Evolutionary conservation across 2,113 vertebrate genomes (phyloP), one percentile per base, ranked within the genome.

Genomic region (Ochotona curzoniae): DNA sequence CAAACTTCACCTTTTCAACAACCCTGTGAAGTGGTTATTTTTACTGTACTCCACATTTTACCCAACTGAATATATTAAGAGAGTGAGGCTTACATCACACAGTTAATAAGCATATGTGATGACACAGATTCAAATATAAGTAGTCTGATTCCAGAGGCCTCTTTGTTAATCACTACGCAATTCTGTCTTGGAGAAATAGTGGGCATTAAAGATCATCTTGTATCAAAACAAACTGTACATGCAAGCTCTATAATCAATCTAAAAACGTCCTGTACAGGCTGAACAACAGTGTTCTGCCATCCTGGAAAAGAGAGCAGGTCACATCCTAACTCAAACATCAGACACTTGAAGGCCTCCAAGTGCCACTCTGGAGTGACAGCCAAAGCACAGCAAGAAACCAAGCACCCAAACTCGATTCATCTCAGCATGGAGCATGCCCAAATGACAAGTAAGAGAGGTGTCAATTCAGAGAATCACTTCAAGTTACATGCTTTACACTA

Each of bases 391-490:
- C 5, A 13, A 69, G 66, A 35, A 11, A 12, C 26, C 64, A 15
- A 60, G 5, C n/a, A 11, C 18, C 60, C 8, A 25, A 25, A 21
- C 74, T n/a, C 5, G 35, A 6, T 1, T 7, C 54, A 75, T 30
- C 61, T 1, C 0, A 38, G 26, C 66, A 25, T 0, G 6, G 28
- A 1, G 5, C 69, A 8, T 9, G 44, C 7, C 15, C 0, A 61
- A 38, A 25, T 32, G n/a, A 54, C 18, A 73, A 63, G 47, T 0
- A 26, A 74, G 57, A 67, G 44, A 1, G 11, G 1, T 0, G 5
- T 20, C 6, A n/a, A 44, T 26, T 61, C 69, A 63, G 47, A 66
- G 23, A 20, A 6, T 3, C 10, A 38, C 32, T 21, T 17, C 13
- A 51, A 54, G 30, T 32, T 25, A n/a, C 14, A 23, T 1, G 5